Evolutionary conservation across 2,113 vertebrate species (phyloP).

Genomic region (Leucoraja erinaceus): DNA sequence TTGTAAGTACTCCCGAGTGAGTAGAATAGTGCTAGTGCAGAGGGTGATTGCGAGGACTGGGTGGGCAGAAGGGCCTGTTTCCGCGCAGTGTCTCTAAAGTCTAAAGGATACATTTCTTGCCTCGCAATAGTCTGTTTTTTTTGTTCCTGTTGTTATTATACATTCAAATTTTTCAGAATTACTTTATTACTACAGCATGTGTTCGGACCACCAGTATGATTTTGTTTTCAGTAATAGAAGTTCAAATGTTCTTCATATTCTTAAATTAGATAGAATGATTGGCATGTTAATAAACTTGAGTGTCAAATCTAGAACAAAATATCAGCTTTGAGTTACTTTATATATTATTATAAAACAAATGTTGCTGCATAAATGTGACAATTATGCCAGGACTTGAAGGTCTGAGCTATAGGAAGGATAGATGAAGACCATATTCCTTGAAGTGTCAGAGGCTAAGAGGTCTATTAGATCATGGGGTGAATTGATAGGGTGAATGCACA

Average conservation of each 20-base stretch:
- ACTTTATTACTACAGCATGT: not conserved
- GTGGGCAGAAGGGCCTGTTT: too few relatives aligned
- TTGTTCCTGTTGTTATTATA: not conserved
- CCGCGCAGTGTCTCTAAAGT: too few relatives aligned
- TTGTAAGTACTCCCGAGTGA: too few relatives aligned
- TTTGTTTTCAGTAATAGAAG: not conserved
- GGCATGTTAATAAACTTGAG: not conserved
- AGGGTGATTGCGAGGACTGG: too few relatives aligned
- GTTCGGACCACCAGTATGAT: not conserved
- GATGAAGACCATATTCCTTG: too few relatives aligned
- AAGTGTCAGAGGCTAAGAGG: too few relatives aligned
- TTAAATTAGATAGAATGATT: not conserved
- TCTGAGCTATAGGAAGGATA: too few relatives aligned
- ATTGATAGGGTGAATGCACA: too few relatives aligned
- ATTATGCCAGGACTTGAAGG: too few relatives aligned
- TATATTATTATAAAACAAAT: not conserved
- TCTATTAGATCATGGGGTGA: too few relatives aligned
- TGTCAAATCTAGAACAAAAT: too few relatives aligned
- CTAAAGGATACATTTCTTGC: not conserved
- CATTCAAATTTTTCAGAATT: not conserved
- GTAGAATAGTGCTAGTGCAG: too few relatives aligned
- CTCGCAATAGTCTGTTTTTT: not conserved
- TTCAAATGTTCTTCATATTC: not conserved
- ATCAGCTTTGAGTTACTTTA: not conserved
- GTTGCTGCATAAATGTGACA: not conserved